Evolutionary conservation across 2,888 invertebrate species (phyloP).

Genomic region (Drosophila macrothrix): DNA sequence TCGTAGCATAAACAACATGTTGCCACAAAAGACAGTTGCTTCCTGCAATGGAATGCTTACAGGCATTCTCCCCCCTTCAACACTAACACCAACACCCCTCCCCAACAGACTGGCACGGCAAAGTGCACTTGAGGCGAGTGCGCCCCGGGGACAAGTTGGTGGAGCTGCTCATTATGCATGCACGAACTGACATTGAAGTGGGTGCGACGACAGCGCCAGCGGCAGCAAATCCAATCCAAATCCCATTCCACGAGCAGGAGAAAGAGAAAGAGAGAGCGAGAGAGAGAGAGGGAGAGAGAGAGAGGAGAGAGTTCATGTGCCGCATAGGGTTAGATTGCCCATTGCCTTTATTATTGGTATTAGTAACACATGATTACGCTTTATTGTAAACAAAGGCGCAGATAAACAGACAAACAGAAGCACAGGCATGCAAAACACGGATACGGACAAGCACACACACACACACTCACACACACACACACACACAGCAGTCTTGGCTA

Average conservation of each 20-base stretch:
- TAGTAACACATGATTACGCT: slow-evolving; percentile 80
- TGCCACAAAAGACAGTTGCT: slow-evolving; percentile 60
- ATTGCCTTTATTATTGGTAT: slow-evolving; percentile 76
- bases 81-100: neutral
- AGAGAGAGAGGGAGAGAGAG: neutral
- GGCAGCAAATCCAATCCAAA: slow-evolving; percentile 19
- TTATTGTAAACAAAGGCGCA: slow-evolving; percentile 75
- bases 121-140: slow-evolving; percentile 75
- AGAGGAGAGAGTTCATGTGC: slow-evolving; percentile 43
- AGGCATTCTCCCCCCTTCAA: neutral
- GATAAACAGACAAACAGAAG: slow-evolving; percentile 69
- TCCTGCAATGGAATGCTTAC: slow-evolving; percentile 62
- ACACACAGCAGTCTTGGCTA: slow-evolving; percentile 32
- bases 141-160: slow-evolving; percentile 45
- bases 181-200: slow-evolving; percentile 77
- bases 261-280: neutral
- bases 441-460: slow-evolving; percentile 12
- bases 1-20: slow-evolving; percentile 46
- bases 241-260: neutral
- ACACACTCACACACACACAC: slow-evolving; percentile 10
- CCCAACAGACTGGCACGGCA: slow-evolving; percentile 26
- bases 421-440: slow-evolving; percentile 37
- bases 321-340: slow-evolving; percentile 73
- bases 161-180: slow-evolving; percentile 73
- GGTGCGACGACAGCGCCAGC: slow-evolving; percentile 55